Percentiles rank a stretch among this genome's conserved stretches.
Conservation (phyloP, 2,113 vertebrate species). For the Psilopogon haemacephalus region DNA sequence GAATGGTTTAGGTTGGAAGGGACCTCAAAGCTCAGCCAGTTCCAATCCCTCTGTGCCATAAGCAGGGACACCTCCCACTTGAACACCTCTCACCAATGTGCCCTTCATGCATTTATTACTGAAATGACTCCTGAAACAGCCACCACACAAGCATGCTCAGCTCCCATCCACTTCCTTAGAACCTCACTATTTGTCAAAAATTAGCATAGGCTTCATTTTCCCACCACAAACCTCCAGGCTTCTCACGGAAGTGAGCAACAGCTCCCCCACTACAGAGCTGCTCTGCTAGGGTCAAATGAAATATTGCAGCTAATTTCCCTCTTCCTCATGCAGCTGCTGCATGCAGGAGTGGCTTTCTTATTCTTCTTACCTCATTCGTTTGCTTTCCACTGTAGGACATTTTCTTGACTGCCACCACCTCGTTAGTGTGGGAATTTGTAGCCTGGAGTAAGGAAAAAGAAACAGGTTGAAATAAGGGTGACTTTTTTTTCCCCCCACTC, state of each 20-base stretch:
- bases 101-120: neutral
- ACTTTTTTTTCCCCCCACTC: accelerated
- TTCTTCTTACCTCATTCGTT: constrained; percentile 88
- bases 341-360: neutral
- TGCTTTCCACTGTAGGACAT: constrained; percentile 99
- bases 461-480: neutral
- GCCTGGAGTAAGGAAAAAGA: constrained; percentile 76
- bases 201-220: neutral
- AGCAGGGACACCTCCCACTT: too few species aligned
- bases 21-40: too few species aligned
- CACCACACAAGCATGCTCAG: neutral
- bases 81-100: neutral
- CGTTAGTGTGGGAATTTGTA: constrained; percentile 92
- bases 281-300: neutral
- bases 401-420: constrained; percentile 99
- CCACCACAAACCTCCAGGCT: neutral
- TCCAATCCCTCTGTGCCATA: too few species aligned
- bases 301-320: neutral
- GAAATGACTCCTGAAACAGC: neutral
- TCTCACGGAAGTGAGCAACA: neutral
- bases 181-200: neutral
- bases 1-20: too few species aligned
- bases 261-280: neutral
- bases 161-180: neutral
- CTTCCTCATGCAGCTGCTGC: neutral